phyloP scores from a whole-genome alignment of 1,140 invertebrate species.

The Trachymyrmex septentrionalis region DNA sequence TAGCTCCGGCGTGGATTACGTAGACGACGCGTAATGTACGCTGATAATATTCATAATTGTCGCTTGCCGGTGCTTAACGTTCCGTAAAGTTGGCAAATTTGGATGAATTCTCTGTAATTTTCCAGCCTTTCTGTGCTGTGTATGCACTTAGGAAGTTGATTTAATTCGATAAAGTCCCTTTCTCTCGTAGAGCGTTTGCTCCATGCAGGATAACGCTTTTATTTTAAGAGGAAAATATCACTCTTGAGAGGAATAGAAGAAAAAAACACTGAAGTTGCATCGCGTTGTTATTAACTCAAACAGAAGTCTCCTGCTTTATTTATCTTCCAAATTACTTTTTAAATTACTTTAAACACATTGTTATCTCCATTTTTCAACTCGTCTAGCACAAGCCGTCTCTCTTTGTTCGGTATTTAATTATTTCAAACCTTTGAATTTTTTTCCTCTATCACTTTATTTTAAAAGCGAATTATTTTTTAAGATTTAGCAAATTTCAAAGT shows the following conservation, averaged over 20 bases:
- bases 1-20: background rate
- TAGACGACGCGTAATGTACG: conserved; percentile 6
- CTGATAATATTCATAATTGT: conserved; percentile 38
- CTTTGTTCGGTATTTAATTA: background rate
- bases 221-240: background rate
- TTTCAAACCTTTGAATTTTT: background rate
- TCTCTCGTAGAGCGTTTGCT: background rate
- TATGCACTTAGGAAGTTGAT: conserved; percentile 11
- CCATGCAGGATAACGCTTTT: background rate
- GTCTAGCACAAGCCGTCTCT: background rate
- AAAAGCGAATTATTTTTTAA: background rate
- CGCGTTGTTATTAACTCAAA: background rate
- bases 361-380: background rate
- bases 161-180: conserved; percentile 19
- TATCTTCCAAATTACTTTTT: conserved; percentile 27
- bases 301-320: conserved; percentile 17
- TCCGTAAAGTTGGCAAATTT: conserved; percentile 1
- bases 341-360: conserved; percentile 32
- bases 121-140: background rate
- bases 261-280: conserved; percentile 40
- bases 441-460: background rate
- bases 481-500: background rate
- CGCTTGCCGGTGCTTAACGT: background rate
- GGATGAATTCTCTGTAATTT: conserved; percentile 34
- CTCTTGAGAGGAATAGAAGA: background rate